phyloP scores from a whole-genome alignment of 2,888 invertebrate genomes.

The Rhogogaster chlorosoma region DNA sequence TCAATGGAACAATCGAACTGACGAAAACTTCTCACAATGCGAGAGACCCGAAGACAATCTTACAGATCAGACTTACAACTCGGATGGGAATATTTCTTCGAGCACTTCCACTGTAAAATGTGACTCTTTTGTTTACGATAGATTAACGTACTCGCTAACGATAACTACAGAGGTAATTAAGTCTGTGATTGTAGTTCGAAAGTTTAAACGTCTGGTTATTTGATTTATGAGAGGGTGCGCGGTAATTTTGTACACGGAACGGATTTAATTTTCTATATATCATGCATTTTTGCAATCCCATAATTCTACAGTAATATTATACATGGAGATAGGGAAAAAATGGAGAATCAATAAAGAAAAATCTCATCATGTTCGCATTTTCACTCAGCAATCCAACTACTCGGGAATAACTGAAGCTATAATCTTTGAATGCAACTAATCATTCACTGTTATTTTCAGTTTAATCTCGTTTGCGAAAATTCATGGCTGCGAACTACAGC shows the following conservation, averaged over 20 bases:
- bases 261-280: not conserved
- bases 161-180: slow-evolving; percentile 83
- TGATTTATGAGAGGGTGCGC: no score
- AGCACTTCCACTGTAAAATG: slow-evolving; percentile 76
- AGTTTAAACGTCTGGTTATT: not conserved
- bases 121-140: slow-evolving; percentile 82
- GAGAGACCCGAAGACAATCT: slow-evolving; percentile 77
- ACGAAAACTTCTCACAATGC: slow-evolving; percentile 79
- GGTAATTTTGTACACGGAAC: no score
- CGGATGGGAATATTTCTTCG: slow-evolving; percentile 66
- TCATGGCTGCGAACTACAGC: slow-evolving; percentile 81
- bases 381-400: not conserved
- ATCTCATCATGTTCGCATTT: not conserved
- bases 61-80: slow-evolving; percentile 66
- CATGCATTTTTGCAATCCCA: not conserved
- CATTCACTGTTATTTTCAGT: slow-evolving; percentile 64
- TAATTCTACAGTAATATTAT: no score
- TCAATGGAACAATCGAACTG: slow-evolving; percentile 78
- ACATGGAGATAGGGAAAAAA: no score
- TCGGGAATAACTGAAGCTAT: not conserved
- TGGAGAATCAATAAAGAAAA: no score
- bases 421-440: not conserved
- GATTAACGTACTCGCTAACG: slow-evolving; percentile 81
- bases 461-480: slow-evolving; percentile 79
- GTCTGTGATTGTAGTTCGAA: not conserved